Percentiles rank a stretch among this genome's conserved stretches.
Conservation (phyloP, 1,140 invertebrate genomes). For the Papilio glaucus region DNA sequence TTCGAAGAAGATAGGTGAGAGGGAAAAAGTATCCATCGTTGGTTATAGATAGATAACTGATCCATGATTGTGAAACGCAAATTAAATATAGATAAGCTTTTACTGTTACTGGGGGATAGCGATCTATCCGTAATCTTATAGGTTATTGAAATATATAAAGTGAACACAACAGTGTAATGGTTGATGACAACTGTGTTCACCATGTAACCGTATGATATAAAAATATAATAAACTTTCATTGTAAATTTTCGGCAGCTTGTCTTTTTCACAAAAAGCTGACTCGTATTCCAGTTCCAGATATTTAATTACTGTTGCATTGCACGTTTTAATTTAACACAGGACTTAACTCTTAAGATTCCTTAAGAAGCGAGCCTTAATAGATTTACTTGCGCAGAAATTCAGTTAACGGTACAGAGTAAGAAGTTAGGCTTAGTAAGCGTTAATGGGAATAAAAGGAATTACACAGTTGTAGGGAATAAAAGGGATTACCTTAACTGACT, state of each 20-base stretch:
- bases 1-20: too few species aligned
- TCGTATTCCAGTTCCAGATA: not conserved
- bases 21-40: too few species aligned
- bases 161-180: not conserved
- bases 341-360: slow-evolving; percentile 11
- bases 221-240: too few species aligned
- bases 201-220: too few species aligned
- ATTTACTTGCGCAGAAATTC: slow-evolving; percentile 12
- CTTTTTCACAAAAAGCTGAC: not conserved
- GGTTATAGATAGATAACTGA: too few species aligned
- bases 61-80: too few species aligned
- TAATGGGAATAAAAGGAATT: not conserved
- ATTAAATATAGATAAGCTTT: too few species aligned
- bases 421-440: not conserved
- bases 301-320: not conserved
- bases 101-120: too few species aligned
- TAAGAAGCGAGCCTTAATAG: slow-evolving; percentile 6
- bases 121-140: too few species aligned
- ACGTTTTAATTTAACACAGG: slow-evolving; percentile 9
- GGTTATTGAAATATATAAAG: too few species aligned
- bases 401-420: not conserved
- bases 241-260: not conserved
- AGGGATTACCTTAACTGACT: not conserved
- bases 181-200: too few species aligned
- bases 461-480: not conserved